Percentiles rank a stretch among this genome's conserved stretches.
These are phyloP conservation scores for Glossosoma conforme DNA, from an alignment of 1,140 invertebrate genomes.

Conservation along the genomic window DNA sequence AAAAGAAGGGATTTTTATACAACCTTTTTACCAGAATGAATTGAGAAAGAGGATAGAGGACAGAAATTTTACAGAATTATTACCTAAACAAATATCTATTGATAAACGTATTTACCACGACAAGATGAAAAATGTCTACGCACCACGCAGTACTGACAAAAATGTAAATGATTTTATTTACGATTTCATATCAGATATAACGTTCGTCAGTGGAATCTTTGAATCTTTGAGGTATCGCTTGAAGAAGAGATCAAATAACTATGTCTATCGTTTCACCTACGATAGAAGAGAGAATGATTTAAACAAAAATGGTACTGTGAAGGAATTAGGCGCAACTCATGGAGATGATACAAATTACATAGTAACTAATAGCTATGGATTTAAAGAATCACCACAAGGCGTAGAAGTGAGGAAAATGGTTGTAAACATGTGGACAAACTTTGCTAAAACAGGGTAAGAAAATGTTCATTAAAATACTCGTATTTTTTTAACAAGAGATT, in stretches of 20 bases:
- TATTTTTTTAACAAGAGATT: too few relatives aligned
- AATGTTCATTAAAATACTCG: not conserved
- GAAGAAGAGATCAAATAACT: constrained; percentile 32
- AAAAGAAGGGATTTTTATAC: constrained; percentile 35
- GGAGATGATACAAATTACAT: constrained; percentile 44
- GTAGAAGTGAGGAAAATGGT: constrained; percentile 39
- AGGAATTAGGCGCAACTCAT: constrained; percentile 41
- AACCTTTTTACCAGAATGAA: not conserved
- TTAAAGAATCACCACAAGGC: constrained; percentile 37
- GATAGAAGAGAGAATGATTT: constrained; percentile 43
- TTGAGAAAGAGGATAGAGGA: not conserved
- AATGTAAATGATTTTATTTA: constrained; percentile 35
- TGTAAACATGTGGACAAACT: constrained; percentile 49
- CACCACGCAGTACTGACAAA: constrained; percentile 20
- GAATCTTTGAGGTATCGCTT: constrained; percentile 35
- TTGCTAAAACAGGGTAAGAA: constrained; percentile 47
- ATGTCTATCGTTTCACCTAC: constrained; percentile 45
- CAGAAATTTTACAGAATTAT: constrained; percentile 2
- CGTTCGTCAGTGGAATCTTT: constrained; percentile 41
- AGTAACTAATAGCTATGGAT: constrained; percentile 34
- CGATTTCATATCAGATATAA: constrained; percentile 41
- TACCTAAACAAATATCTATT: constrained; percentile 1
- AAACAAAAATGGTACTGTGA: constrained; percentile 36
- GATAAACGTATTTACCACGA: constrained; percentile 5
- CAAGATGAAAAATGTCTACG: constrained; percentile 7